Evolutionary conservation across 1,140 invertebrate species (phyloP).

Genomic region (Geopemphigus sp.): DNA sequence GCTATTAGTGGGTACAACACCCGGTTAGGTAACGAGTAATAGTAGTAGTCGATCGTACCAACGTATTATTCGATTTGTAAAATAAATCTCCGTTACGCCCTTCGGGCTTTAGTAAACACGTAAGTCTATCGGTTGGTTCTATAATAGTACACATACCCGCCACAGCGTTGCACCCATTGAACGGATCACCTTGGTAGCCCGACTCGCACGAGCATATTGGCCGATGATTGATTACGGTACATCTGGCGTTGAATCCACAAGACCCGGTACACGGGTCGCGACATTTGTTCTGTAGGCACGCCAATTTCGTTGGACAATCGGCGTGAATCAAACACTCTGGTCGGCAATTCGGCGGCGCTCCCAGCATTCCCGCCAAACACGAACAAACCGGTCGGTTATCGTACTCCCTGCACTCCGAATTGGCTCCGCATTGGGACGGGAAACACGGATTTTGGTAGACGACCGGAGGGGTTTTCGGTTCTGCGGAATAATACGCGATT

Average conservation of each 20-base stretch:
- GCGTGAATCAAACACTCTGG: conserved; percentile 58
- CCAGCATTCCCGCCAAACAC: conserved; percentile 74
- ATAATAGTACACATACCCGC: conserved; percentile 52
- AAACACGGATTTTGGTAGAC: conserved; percentile 66
- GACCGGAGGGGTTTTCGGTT: conserved; percentile 51
- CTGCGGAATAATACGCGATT: neutral
- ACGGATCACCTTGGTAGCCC: conserved; percentile 60
- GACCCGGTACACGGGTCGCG: conserved; percentile 57
- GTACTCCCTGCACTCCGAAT: conserved; percentile 72
- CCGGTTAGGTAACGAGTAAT: neutral
- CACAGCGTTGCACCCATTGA: conserved; percentile 55
- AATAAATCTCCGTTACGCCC: neutral
- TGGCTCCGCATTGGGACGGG: conserved; percentile 78
- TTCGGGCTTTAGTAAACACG: conserved; percentile 27
- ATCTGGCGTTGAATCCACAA: conserved; percentile 58
- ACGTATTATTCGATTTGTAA: neutral
- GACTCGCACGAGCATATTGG: conserved; percentile 57
- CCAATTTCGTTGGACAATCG: conserved; percentile 56
- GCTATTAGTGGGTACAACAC: neutral
- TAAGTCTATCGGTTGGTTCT: neutral
- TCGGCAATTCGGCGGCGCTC: conserved; percentile 57
- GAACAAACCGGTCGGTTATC: conserved; percentile 71
- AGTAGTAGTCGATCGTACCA: neutral
- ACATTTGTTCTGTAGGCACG: conserved; percentile 56
- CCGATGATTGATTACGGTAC: conserved; percentile 57